Base-by-base conservation (phyloP, 2,888 invertebrate species). In the Nomada flava region DNA sequence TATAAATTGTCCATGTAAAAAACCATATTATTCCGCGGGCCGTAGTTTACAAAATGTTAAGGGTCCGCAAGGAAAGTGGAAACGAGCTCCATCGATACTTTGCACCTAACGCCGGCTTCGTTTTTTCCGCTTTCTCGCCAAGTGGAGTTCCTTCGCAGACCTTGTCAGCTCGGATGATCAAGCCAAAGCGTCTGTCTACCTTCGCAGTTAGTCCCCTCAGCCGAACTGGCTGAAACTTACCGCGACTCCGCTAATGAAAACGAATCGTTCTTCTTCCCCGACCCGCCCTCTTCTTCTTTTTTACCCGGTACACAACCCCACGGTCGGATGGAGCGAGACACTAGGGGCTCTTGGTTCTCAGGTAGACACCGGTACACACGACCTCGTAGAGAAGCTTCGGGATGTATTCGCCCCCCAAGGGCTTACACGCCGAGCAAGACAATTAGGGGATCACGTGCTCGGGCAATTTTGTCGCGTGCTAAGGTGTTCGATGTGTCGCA, bases 231-330 rank as follows among this genome's bases (percentile, higher is more conserved):
- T 64, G 76, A 63, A 86, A 86, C 79, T 85, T 68, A 72, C 77
- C 82, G 77, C 82, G 78, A 76, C 79, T 68, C 74, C 83, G 86
- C 72, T 88, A 88, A 88, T 88, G 89, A 88, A 88, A 88, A 88
- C 86, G 88, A 84, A 88, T 88, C 86, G 88, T 83, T 82, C 89
- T 84, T 88, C 88, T 83, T 87, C 81, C 84, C 71, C 68, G 59
- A 10, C 59, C 74, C 71, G 65, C 78, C 86, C 71, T 73, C 71
- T 76, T 76, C 29, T 29, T 29, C 81, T 83, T 85, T 79, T 72
- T 52, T 18, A 29, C 15, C 73, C 69, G 67, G 65, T 53, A 53
- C 50, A 62, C 62, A 63, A 77, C 76, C 47, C 47, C 81, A 82
- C 84, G 84, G 79, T 87, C 82, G 79, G 77, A 68, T 75, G 87